Percentiles rank a stretch among this genome's conserved stretches.
phyloP scores from a whole-genome alignment of 1,140 invertebrate species.

The Formica selysi region DNA sequence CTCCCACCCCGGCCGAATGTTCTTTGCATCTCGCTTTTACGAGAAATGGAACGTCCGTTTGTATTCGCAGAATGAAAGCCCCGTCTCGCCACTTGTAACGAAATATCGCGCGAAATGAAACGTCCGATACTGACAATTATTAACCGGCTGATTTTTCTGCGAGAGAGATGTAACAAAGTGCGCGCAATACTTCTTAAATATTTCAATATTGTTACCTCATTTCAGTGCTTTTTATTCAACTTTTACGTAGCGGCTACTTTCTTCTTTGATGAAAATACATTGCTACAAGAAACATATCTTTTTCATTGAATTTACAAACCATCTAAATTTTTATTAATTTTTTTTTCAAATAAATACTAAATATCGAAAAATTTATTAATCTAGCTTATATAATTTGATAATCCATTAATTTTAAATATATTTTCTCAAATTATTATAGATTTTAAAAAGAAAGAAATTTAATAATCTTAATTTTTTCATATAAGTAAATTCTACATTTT shows the following conservation, averaged over 20 bases:
- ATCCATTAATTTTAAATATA: constrained; percentile 4
- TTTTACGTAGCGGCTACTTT: not conserved
- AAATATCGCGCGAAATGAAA: constrained; percentile 57
- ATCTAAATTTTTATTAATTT: not conserved
- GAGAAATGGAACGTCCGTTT: constrained; percentile 45
- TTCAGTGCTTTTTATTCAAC: constrained; percentile 3
- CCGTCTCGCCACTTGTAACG: constrained; percentile 41
- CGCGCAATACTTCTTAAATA: constrained; percentile 33
- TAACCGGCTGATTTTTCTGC: constrained; percentile 36
- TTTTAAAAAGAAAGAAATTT: not conserved
- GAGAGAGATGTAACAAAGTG: not conserved
- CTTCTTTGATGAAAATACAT: not conserved
- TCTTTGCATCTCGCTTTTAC: constrained; percentile 58
- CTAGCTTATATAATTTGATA: not conserved
- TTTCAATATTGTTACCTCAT: constrained; percentile 44
- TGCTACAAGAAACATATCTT: not conserved
- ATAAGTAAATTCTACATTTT: not conserved
- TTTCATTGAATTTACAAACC: not conserved
- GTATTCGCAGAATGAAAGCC: constrained; percentile 38
- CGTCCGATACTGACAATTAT: constrained; percentile 51
- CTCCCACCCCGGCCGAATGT: not conserved
- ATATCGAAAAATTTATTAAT: not conserved
- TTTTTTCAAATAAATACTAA: not conserved
- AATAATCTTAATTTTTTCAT: not conserved
- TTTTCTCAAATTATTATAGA: not conserved